phyloP scores from a whole-genome alignment of 1,140 invertebrate genomes.

The Hormaphis cornu region DNA sequence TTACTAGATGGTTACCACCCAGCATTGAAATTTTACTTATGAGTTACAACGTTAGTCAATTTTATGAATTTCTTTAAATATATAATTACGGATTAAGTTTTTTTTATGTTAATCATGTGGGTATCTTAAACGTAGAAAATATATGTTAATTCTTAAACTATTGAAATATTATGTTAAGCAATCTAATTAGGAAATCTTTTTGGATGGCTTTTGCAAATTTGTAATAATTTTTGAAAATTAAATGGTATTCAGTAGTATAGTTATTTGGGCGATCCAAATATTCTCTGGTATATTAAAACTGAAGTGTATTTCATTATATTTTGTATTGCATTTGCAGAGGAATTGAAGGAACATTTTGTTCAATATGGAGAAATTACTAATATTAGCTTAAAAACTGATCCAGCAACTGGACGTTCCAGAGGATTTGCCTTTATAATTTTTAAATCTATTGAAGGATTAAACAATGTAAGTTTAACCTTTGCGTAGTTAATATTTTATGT shows the following conservation, averaged over 20 bases:
- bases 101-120: too few species aligned
- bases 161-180: too few species aligned
- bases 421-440: slow-evolving; percentile 95
- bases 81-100: too few species aligned
- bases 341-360: slow-evolving; percentile 81
- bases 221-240: neutral
- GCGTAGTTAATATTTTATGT: slow-evolving; percentile 7
- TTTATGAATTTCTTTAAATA: too few species aligned
- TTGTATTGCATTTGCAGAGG: slow-evolving; percentile 72
- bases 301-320: slow-evolving; percentile 34
- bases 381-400: slow-evolving; percentile 88
- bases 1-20: too few species aligned
- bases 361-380: slow-evolving; percentile 84
- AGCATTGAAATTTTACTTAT: too few species aligned
- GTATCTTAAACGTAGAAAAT: too few species aligned
- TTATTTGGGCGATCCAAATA: neutral
- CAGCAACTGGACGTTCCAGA: slow-evolving; percentile 76
- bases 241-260: neutral
- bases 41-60: too few species aligned
- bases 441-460: slow-evolving; percentile 72
- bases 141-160: too few species aligned
- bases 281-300: neutral
- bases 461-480: slow-evolving; percentile 56
- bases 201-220: too few species aligned
- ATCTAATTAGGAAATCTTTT: too few species aligned